Evolutionary conservation across 2,888 invertebrate genomes (phyloP).

Genomic region (Diaprepes abbreviatus): DNA sequence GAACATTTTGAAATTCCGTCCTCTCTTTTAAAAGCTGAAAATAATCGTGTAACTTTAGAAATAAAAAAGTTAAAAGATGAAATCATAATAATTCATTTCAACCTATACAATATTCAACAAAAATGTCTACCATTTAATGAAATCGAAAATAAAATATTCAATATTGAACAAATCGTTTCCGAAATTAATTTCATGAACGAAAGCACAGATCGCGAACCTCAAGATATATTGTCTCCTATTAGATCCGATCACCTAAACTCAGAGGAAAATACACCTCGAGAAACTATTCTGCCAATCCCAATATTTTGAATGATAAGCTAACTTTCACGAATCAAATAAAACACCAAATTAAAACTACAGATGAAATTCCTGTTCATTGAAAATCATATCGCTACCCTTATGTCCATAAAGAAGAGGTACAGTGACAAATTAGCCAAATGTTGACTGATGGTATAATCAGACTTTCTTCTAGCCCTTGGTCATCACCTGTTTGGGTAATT

Average conservation of each 20-base stretch:
- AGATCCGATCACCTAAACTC: no score
- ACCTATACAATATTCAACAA: not conserved
- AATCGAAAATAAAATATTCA: constrained; percentile 10
- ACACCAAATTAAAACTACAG: constrained; percentile 33
- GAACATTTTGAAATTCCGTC: constrained; percentile 3
- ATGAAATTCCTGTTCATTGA: constrained; percentile 32
- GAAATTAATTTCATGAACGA: not conserved
- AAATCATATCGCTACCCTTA: constrained; percentile 53
- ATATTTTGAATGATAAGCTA: constrained; percentile 2
- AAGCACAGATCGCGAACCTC: not conserved
- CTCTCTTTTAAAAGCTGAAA: not conserved
- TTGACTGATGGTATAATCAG: no score
- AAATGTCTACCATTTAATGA: no score
- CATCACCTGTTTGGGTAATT: no score
- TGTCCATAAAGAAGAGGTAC: constrained; percentile 53
- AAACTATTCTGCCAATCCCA: no score
- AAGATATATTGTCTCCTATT: not conserved
- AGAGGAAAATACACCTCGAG: no score
- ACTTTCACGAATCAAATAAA: constrained; percentile 23
- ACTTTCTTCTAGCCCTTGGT: no score
- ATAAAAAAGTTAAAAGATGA: constrained; percentile 4
- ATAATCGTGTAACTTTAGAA: constrained; percentile 5
- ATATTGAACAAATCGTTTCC: no score
- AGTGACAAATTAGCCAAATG: constrained; percentile 52
- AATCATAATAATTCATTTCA: constrained; percentile 8